Evolutionary conservation across 2,888 invertebrate species (phyloP).

Genomic region (Agrenia bidenticulata): DNA sequence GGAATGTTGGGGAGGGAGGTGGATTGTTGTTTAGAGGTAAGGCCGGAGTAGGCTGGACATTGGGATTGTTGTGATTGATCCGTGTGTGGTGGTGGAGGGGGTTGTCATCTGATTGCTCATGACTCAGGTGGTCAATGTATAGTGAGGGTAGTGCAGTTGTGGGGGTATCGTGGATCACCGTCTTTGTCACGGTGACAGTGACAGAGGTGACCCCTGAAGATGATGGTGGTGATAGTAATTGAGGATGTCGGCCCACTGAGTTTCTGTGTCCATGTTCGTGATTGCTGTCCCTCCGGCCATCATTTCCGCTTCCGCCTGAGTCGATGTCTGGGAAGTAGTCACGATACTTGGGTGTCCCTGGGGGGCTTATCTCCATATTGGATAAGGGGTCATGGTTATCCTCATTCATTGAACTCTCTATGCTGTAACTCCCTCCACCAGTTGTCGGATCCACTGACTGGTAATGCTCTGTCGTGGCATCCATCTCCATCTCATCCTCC

Average conservation of each 20-base stretch:
- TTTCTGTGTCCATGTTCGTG: background rate
- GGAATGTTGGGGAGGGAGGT: background rate
- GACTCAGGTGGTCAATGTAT: too few species aligned
- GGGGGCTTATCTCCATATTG: background rate
- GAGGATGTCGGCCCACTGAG: background rate
- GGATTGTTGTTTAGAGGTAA: background rate
- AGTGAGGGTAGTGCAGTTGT: too few species aligned
- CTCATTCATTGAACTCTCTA: conserved; percentile 23
- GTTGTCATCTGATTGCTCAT: too few species aligned
- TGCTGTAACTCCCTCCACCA: conserved; percentile 4
- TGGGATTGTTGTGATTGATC: background rate
- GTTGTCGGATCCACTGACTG: conserved; percentile 20
- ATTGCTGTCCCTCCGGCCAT: conserved; percentile 1
- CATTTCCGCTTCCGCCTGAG: conserved; percentile 17
- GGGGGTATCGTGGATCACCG: conserved; percentile 8
- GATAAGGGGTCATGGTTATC: conserved; percentile 11
- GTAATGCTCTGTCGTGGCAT: conserved; percentile 34
- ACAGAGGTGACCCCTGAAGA: conserved; percentile 14
- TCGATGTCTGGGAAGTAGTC: conserved; percentile 34
- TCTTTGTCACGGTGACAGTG: conserved; percentile 29
- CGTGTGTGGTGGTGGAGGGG: too few species aligned
- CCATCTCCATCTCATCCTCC: conserved; percentile 17
- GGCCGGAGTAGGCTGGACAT: background rate
- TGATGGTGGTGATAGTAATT: background rate
- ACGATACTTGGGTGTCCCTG: conserved; percentile 25